Evolutionary conservation across 2,113 vertebrate genomes (phyloP).

Genomic region (Planiliza haematocheilus): DNA sequence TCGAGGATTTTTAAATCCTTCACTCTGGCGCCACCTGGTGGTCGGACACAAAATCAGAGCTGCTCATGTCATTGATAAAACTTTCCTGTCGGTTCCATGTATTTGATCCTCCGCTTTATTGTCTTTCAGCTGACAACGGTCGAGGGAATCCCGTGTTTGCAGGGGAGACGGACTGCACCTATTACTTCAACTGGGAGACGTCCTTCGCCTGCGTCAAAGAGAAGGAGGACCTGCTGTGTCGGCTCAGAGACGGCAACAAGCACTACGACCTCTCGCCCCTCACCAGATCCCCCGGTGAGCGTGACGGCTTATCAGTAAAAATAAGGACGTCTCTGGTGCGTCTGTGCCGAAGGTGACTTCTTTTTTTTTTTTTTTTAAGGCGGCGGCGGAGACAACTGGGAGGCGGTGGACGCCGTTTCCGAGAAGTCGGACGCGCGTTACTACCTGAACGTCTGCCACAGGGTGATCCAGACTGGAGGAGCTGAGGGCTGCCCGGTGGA

Average conservation of each 20-base stretch:
- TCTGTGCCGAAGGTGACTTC: too few relatives aligned
- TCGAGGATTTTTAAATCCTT: too few relatives aligned
- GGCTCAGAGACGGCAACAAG: conserved; percentile 83
- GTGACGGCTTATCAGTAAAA: neutral
- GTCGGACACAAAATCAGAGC: too few relatives aligned
- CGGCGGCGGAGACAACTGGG: conserved; percentile 88
- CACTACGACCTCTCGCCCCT: conserved; percentile 91
- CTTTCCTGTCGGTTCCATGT: too few relatives aligned
- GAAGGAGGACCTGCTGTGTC: conserved; percentile 90
- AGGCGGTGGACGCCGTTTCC: conserved; percentile 85
- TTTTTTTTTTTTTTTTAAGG: too few relatives aligned
- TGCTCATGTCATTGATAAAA: neutral
- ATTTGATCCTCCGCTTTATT: too few relatives aligned
- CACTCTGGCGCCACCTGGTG: too few relatives aligned
- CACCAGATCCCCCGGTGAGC: conserved; percentile 87
- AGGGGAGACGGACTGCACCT: conserved; percentile 93
- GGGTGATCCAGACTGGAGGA: conserved; percentile 82
- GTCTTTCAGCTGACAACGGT: conserved; percentile 79
- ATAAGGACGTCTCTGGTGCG: neutral
- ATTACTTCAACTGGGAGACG: conserved; percentile 95
- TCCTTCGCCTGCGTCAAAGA: conserved; percentile 90
- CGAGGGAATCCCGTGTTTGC: conserved; percentile 88
- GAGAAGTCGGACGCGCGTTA: conserved; percentile 76
- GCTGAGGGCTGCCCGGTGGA: conserved; percentile 83
- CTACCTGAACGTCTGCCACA: conserved; percentile 93